phyloP scores from a whole-genome alignment of 2,113 vertebrate genomes.

The Mus musculus region DNA sequence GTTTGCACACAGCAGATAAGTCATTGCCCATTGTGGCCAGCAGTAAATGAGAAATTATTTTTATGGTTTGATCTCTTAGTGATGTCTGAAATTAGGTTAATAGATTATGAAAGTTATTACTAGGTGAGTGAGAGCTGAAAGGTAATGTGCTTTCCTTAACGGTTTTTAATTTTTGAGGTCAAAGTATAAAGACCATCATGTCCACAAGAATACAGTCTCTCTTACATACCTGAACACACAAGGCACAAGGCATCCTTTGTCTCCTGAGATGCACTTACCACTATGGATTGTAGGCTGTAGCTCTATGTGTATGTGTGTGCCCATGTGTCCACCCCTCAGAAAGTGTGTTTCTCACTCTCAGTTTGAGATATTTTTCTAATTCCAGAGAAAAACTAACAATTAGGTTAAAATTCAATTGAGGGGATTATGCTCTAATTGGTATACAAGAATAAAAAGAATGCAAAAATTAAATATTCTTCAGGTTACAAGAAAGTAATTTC shows the following conservation, averaged over 20 bases:
- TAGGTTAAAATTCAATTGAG: background rate
- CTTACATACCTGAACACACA: background rate
- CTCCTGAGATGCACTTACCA: background rate
- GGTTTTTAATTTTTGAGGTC: background rate
- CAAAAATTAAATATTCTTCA: background rate
- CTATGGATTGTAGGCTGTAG: background rate
- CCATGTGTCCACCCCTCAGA: background rate
- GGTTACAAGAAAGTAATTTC: background rate
- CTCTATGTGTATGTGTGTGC: background rate
- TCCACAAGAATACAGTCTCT: background rate
- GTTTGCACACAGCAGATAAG: background rate
- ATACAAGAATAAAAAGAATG: background rate
- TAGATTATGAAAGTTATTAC: background rate
- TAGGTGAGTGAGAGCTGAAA: background rate
- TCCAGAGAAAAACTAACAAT: background rate
- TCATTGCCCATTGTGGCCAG: background rate
- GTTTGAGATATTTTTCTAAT: constrained; percentile 11
- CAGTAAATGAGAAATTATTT: background rate
- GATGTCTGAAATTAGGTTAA: constrained; percentile 6
- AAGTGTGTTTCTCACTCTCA: background rate
- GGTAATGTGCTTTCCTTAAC: background rate
- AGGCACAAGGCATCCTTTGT: background rate
- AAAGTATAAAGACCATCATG: background rate
- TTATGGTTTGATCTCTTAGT: constrained; percentile 22
- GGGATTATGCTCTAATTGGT: background rate